Percentiles rank a stretch among this genome's conserved stretches.
Conservation (phyloP, 2,797 vertebrate genomes). For the Leontocebus nigricollis region DNA sequence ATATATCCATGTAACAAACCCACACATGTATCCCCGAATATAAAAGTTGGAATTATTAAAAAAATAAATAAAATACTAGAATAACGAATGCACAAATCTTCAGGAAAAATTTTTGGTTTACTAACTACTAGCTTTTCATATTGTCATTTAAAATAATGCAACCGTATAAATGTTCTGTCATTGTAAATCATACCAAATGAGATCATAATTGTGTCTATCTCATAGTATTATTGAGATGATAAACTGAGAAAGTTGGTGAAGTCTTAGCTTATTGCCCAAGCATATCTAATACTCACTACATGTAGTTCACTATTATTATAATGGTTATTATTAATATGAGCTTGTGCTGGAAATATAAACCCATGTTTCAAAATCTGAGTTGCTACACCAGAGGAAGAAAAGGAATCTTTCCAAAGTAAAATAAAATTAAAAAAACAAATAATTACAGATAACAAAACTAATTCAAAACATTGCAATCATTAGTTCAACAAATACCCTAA, state of each 20-base stretch:
- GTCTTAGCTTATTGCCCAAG: not conserved
- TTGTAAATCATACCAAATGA: not conserved
- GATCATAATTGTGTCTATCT: not conserved
- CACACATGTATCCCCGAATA: not conserved
- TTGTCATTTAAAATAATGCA: not conserved
- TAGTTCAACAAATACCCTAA: not conserved
- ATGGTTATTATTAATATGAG: not conserved
- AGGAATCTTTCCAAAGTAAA: constrained; percentile 27
- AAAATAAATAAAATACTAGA: not conserved
- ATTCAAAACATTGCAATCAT: not conserved
- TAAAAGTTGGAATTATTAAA: not conserved
- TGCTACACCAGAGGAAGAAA: not conserved
- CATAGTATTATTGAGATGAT: not conserved
- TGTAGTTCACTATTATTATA: not conserved
- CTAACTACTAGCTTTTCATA: not conserved
- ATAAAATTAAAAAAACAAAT: not conserved
- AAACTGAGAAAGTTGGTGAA: not conserved
- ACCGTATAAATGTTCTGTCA: not conserved
- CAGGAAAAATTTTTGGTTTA: constrained; percentile 6
- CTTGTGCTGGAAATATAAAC: not conserved
- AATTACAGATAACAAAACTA: not conserved
- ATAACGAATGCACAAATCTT: not conserved
- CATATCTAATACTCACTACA: not conserved
- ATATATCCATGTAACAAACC: not conserved
- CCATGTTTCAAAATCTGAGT: not conserved